Base-by-base conservation (phyloP, 2,113 vertebrate species). In the Hemibagrus wyckioides region DNA sequence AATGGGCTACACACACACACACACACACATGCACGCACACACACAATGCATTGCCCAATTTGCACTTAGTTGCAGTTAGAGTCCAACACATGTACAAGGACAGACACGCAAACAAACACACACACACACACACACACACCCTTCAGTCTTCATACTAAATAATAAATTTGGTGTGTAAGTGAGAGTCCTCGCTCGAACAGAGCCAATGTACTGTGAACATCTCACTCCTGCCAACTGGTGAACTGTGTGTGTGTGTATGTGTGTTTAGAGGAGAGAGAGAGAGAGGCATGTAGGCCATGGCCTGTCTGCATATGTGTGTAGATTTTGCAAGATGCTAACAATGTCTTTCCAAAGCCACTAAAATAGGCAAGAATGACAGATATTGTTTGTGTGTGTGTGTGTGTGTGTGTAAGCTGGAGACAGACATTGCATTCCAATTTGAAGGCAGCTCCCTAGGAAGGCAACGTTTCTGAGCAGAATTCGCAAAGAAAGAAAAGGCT, bases 121-220 rank as follows among this genome's bases (percentile, higher is more conserved):
- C 39, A 82, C 33, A 52, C 41, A 65, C 85, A 67, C 28, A 30
- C 41, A 71, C 56, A 56, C 84, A 17, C 73, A 76, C 56, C 21
- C 84, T 69, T 41, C 15, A 48, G 48, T n/a, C 61, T 67, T 86
- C 61, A 56, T 80, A 50, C 21, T 69, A 81, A 69, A 59, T 86
- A 54, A 86, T 80, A 80, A 67, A 86, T 57, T n/a, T 82, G 50
- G 17, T 59, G 39, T 79, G 39, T 79, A 41, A 57, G 56, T 71
- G 63, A 41, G 63, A 73, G 36, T 59, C 65, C 41, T 36, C 65
- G 14, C 25, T 52, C 39, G 15, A 56, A 82, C 50, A 73, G 50
- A 82, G 80, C 80, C 89, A 92, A 89, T 65, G 71, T 56, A 44
- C 73, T 69, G 88, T 89, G 87, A 81, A 83, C 89, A 61, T 76